Percentiles rank a stretch among this genome's conserved stretches.
phyloP scores from a whole-genome alignment of 2,888 invertebrate genomes.

The Mactromeris polynyma region DNA sequence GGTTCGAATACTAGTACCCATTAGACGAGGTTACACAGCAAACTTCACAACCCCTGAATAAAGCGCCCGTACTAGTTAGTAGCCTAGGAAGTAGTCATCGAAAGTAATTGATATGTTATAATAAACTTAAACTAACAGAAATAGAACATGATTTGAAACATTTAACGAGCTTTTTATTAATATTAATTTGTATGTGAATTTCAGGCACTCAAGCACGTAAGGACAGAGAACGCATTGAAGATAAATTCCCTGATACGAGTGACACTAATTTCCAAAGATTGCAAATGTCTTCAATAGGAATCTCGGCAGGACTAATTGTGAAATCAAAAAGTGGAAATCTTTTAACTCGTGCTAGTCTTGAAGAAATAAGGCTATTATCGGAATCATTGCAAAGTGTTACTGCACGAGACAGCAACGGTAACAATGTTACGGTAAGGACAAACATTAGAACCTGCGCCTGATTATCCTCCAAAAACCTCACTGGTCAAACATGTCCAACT shows the following conservation, averaged over 20 bases:
- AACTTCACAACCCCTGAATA: too few species aligned
- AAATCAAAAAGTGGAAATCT: constrained; percentile 50
- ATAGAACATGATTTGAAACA: too few species aligned
- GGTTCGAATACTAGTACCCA: too few species aligned
- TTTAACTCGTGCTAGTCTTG: constrained; percentile 41
- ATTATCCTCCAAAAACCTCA: too few species aligned
- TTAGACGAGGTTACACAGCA: too few species aligned
- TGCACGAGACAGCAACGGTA: constrained; percentile 20
- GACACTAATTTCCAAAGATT: constrained; percentile 52
- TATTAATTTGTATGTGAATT: not conserved
- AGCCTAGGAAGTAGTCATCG: too few species aligned
- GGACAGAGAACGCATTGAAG: constrained; percentile 62
- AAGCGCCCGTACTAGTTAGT: too few species aligned
- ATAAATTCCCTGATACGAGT: constrained; percentile 64
- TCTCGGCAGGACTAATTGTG: constrained; percentile 57
- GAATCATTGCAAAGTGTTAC: constrained; percentile 46
- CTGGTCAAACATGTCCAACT: too few species aligned
- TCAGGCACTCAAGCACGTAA: constrained; percentile 69
- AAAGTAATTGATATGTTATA: too few species aligned
- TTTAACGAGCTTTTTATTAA: not conserved
- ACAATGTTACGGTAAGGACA: not conserved
- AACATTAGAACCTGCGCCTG: too few species aligned
- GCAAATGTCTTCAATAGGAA: constrained; percentile 26
- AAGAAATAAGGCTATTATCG: constrained; percentile 52
- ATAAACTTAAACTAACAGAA: too few species aligned